Base-by-base conservation (phyloP, 2,113 vertebrate species). In the Noturus placidus region DNA sequence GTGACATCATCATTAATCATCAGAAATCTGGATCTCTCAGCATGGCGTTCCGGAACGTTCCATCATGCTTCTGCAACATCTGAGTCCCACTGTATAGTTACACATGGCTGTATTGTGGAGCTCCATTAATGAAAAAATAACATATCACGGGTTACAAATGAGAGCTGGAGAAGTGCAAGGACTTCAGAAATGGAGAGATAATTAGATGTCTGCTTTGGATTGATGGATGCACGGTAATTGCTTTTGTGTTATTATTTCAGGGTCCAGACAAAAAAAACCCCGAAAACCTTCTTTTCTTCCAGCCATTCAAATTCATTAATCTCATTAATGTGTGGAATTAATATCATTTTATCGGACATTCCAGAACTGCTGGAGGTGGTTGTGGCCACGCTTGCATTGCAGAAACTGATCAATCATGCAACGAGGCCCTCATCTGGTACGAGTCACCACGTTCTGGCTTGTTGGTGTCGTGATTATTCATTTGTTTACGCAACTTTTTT, bases 271-370 rank as follows among this genome's bases (percentile, higher is more conserved):
- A 94, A n/a, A 61, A 92, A 94, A 94, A 96, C 90, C n/a, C n/a
- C n/a, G 93, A 91, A 92, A 88, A 93, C 92, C 94, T 96, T 96
- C 94, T 96, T 94, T 94, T 96, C 94, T 91, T 91, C 92, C 92
- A 89, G 91, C 90, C 95, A 93, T 94, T 93, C 95, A 95, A 96
- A 95, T 97, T 97, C 97, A 99, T 99, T 99, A 97, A 98, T 98
- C 97, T 97, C 96, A 97, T 99, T 99, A 99, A 97, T 93, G 93
- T 95, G 95, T 95, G 94, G 97, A 98, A 99, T 99, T 99, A 98
- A 99, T 99, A 99, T 98, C 96, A 98, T 99, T 99, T 99, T 99
- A 99, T 98, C 97, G 93, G 96, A 96, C 96, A 96, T 97, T 98
- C 96, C 97, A 97, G 97, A 97, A 97, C 96, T 96, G 95, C 94